phyloP scores from a whole-genome alignment of 2,797 vertebrate genomes.

The Acomys russatus region DNA sequence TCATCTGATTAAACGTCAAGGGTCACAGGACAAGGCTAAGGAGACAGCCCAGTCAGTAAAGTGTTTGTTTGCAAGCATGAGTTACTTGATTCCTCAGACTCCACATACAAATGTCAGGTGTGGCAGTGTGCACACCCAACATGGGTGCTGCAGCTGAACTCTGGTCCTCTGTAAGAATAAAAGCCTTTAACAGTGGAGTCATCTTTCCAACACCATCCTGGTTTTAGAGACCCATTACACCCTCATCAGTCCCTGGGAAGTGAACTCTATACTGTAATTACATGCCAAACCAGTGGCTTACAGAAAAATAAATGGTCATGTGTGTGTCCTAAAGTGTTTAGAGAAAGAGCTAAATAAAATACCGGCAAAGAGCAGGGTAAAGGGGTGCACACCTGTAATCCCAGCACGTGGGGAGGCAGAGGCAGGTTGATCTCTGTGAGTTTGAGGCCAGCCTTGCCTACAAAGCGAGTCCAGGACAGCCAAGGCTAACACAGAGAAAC shows the following conservation, averaged over 20 bases:
- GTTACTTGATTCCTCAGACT: not conserved
- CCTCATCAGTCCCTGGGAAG: constrained; percentile 23
- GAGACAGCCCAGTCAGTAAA: not conserved
- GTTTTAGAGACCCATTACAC: constrained; percentile 64
- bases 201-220: not conserved
- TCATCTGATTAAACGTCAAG: not conserved
- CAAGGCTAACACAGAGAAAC: no score
- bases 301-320: not conserved
- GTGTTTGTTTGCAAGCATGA: not conserved
- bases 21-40: not conserved
- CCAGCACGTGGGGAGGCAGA: no score
- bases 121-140: not conserved
- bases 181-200: no score
- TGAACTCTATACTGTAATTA: constrained; percentile 17
- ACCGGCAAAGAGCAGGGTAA: not conserved
- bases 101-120: not conserved
- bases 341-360: constrained; percentile 50
- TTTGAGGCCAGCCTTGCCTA: no score
- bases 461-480: no score
- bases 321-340: constrained; percentile 77
- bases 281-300: not conserved
- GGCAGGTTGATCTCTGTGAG: no score
- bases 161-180: no score
- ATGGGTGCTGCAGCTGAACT: no score
- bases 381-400: no score